Evolutionary conservation across 1,140 invertebrate species (phyloP), one percentile per base, ranked within the genome.

Genomic region (Drosophila ficusphila): DNA sequence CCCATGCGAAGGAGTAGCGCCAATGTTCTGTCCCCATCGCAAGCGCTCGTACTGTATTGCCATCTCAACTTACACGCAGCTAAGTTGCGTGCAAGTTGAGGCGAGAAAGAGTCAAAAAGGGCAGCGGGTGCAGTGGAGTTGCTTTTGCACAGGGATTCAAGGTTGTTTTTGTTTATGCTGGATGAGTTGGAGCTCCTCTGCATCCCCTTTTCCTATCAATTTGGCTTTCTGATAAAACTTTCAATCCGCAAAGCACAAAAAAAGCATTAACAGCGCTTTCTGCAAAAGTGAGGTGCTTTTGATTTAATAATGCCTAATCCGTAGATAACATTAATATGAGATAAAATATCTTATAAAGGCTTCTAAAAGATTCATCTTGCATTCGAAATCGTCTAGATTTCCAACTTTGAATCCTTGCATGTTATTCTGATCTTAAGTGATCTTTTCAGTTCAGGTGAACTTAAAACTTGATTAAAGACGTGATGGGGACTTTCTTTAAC

Each of bases 1-100:
- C 76, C 89, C 81, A 77, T 67, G 77, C 86, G 86, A 86, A 88
- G 82, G 82, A 88, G 82, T 82, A 86, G 64, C 65, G 65, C 58
- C 79, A 38, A 57, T 72, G 39, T 67, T 76, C 69, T 67, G 54
- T 49, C 53, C 69, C 36, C 51, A 58, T 70, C 57, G 33, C 54
- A 33, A 18, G 47, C 61, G 38, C 42, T 18, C 29, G 21, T 18
- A 23, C 38, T 44, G 12, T 44, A 44, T 42, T 38, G 54, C 36
- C 53, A 42, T 71, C 69, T 72, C 69, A 38, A 4, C 29, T 70
- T 18, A 39, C 44, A 70, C 39, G 46, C 33, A 12, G 11, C 44
- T 25, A 70, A 70, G 53, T 31, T 41, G 44, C 34, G 47, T 34
- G 58, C 11, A 23, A 31, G 64, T 42, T 41, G 62, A n/a, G n/a